A percentile compares a stretch with the other conserved stretches of the same genome.
Evolutionary conservation across 1,140 invertebrate genomes (phyloP).

Genomic region (Octopus sinensis): DNA sequence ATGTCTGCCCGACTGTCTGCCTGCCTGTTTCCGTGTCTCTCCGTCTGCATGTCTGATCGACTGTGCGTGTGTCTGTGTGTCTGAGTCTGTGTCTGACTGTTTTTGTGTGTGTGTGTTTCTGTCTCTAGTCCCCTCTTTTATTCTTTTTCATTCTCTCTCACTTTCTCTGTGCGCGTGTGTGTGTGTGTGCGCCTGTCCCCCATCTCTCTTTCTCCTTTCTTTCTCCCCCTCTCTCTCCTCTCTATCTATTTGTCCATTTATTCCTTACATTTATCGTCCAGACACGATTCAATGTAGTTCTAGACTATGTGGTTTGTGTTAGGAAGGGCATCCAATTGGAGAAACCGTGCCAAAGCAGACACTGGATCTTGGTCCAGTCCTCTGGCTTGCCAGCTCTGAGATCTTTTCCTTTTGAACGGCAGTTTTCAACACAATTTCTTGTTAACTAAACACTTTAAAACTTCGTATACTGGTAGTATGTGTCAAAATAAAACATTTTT

Average conservation of each 20-base stretch:
- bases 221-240: neutral
- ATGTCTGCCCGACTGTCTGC: neutral
- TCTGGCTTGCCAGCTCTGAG: neutral
- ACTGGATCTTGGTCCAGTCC: neutral
- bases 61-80: too few species aligned
- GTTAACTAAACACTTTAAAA: too few species aligned
- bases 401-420: too few species aligned
- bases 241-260: neutral
- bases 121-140: neutral
- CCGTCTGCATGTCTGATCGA: too few species aligned
- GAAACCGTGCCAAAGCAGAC: too few species aligned
- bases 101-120: neutral
- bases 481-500: too few species aligned
- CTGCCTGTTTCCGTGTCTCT: neutral
- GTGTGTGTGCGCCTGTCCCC: neutral
- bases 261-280: neutral
- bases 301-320: too few species aligned
- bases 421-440: too few species aligned
- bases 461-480: too few species aligned
- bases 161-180: neutral
- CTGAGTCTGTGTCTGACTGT: too few species aligned
- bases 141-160: neutral
- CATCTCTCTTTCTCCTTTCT: slow-evolving; percentile 8
- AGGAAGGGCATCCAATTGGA: too few species aligned
- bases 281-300: too few species aligned